Conservation (phyloP, 2,888 invertebrate species). For the Ephialtes manifestator region DNA sequence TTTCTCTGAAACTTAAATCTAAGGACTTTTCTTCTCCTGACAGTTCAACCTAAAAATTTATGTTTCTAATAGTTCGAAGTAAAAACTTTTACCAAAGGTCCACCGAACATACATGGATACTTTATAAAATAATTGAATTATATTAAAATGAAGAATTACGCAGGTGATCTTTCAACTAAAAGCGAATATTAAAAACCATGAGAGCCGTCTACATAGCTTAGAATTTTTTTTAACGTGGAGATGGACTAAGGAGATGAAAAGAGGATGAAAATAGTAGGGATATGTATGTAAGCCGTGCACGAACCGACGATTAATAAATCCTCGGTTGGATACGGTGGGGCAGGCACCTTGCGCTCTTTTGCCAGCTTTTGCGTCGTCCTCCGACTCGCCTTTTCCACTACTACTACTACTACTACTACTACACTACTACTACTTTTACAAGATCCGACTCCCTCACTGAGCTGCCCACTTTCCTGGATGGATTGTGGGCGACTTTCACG, state of each 20-base stretch:
- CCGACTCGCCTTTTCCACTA: constrained; percentile 34
- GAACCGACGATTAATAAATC: constrained; percentile 47
- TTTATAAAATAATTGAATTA: too few species aligned
- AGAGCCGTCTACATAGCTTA: not conserved
- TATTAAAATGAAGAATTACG: too few species aligned
- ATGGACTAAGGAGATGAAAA: not conserved
- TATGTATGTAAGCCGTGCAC: constrained; percentile 5
- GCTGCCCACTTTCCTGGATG: constrained; percentile 38
- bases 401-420: not conserved
- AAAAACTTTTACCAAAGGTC: too few species aligned
- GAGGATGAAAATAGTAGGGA: not conserved
- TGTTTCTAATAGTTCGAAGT: too few species aligned
- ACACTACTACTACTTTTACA: not conserved
- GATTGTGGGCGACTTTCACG: constrained; percentile 53
- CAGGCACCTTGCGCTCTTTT: constrained; percentile 42
- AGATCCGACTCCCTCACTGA: not conserved
- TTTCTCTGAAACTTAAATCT: too few species aligned
- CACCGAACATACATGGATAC: too few species aligned
- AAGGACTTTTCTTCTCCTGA: too few species aligned
- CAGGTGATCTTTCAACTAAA: too few species aligned
- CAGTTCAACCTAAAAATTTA: too few species aligned
- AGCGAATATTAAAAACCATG: too few species aligned
- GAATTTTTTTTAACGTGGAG: not conserved
- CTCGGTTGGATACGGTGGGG: constrained; percentile 33
- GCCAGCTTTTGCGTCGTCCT: constrained; percentile 25